phyloP scores from a whole-genome alignment of 2,888 invertebrate species.

The Cosmia trapezina region DNA sequence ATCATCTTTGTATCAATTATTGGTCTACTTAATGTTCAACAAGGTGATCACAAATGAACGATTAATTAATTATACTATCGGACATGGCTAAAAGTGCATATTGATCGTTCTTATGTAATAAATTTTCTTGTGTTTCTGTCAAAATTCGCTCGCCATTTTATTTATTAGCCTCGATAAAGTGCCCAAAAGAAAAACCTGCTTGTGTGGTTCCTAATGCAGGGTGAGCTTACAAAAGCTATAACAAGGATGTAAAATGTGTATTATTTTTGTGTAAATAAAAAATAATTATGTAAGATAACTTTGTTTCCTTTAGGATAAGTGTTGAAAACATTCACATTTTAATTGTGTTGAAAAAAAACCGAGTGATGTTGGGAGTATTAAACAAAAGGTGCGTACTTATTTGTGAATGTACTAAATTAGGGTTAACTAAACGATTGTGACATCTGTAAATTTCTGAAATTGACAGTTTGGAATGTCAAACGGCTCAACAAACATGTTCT shows the following conservation, averaged over 20 bases:
- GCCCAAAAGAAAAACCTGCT: slow-evolving; percentile 33
- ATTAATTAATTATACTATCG: slow-evolving; percentile 20
- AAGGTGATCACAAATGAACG: slow-evolving; percentile 25
- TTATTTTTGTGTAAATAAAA: slow-evolving; percentile 77
- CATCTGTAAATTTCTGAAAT: slow-evolving; percentile 27
- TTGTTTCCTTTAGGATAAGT: slow-evolving; percentile 79
- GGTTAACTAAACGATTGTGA: slow-evolving; percentile 19
- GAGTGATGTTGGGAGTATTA: slow-evolving; percentile 48
- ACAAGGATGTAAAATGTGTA: slow-evolving; percentile 56
- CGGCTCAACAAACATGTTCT: slow-evolving; percentile 25
- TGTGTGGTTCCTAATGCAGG: slow-evolving; percentile 48
- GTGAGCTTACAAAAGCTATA: slow-evolving; percentile 50
- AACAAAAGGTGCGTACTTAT: slow-evolving; percentile 58
- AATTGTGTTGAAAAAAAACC: slow-evolving; percentile 77
- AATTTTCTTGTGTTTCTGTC: slow-evolving; percentile 12
- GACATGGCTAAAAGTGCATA: slow-evolving; percentile 33
- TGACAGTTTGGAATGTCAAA: slow-evolving; percentile 34
- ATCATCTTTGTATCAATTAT: slow-evolving; percentile 23
- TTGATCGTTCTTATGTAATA: slow-evolving; percentile 40
- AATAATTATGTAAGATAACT: slow-evolving; percentile 70
- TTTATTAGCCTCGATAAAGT: slow-evolving; percentile 39
- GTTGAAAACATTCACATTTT: slow-evolving; percentile 84
- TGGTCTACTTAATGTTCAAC: slow-evolving; percentile 38
- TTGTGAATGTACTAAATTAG: slow-evolving; percentile 59
- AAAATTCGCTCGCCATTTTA: slow-evolving; percentile 20